Evolutionary conservation across 2,113 vertebrate species (phyloP), one percentile per base, ranked within the genome.

Genomic region (Lucifuga dentata): DNA sequence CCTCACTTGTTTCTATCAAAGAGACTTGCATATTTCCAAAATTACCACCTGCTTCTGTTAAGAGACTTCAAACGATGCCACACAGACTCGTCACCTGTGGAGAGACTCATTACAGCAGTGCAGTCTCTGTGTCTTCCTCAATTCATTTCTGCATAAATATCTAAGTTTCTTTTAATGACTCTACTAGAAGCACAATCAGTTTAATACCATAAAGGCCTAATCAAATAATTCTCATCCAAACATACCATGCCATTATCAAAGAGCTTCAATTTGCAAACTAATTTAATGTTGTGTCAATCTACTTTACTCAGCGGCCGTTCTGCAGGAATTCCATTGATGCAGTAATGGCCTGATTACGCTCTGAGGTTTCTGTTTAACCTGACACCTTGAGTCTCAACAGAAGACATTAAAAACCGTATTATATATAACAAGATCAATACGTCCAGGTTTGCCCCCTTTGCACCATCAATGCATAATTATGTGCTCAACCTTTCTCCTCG

Each of bases 371-470:
- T 15, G 53, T 78, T 76, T 77, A 72, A 78, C 61, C 76, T 80
- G 81, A 86, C 71, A 78, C 71, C 76, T 60, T 40, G 12, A 68
- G 69, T 56, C 68, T 38, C 11, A 1, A 56, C 70, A 65, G 66
- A 50, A 40, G 45, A 63, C 13, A 39, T 1, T 15, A 71, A 73
- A 81, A 29, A 7, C 26, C 7, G 81, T 71, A 52, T 80, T 86
- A 72, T 64, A 86, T 83, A 61, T 32, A 76, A 76, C 68, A 21
- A 40, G 72, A 88, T 89, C 84, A 48, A 89, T 89, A 85, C 53
- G 44, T 38, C 52, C 4, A 45, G 68, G 69, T 78, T 75, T 55
- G n/a, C 38, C 35, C 19, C 48, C 36, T 60, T 43, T 73, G 49
- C 67, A 21, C 49, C 68, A 77, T 73, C 68, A 62, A 53, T 39